These are phyloP conservation scores for Macropis europaea DNA, from an alignment of 2,888 invertebrate genomes.

Conservation along the genomic window DNA sequence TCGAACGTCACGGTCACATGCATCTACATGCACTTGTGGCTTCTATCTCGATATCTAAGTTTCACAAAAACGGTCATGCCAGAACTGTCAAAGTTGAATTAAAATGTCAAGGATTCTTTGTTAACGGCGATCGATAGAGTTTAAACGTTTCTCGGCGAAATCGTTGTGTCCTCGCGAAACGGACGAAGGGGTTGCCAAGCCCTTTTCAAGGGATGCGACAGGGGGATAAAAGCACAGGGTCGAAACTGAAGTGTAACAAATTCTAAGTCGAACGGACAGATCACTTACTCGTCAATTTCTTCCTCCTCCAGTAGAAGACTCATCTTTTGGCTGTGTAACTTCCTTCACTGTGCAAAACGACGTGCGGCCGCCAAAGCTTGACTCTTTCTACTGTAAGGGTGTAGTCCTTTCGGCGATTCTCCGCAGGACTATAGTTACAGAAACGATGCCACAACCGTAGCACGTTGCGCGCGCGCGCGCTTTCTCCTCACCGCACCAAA, in stretches of 20 bases:
- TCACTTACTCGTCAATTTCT: slow-evolving; percentile 74
- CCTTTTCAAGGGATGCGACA: slow-evolving; percentile 20
- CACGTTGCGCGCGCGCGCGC: slow-evolving; percentile 39
- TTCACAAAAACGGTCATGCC: not conserved
- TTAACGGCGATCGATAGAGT: not conserved
- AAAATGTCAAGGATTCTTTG: not conserved
- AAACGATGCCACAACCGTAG: slow-evolving; percentile 31
- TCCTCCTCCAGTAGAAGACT: slow-evolving; percentile 71
- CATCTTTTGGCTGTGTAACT: slow-evolving; percentile 44
- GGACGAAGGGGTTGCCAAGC: slow-evolving; percentile 24
- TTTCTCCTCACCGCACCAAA: slow-evolving; percentile 17
- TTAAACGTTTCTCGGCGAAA: not conserved
- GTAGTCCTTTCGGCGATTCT: slow-evolving; percentile 61
- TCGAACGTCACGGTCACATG: slow-evolving; percentile 7
- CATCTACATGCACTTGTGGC: slow-evolving; percentile 25
- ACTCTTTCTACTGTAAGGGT: slow-evolving; percentile 39
- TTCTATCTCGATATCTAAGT: not conserved
- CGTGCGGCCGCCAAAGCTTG: not conserved
- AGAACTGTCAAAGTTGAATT: not conserved
- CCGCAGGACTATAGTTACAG: slow-evolving; percentile 53
- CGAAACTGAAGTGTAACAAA: slow-evolving; percentile 6
- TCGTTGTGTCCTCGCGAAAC: not conserved
- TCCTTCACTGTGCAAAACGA: not conserved
- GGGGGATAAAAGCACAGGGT: not conserved
- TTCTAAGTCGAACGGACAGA: not conserved